Percentiles rank a stretch among this genome's conserved stretches.
Conservation (phyloP, 2,113 vertebrate genomes). For the Lagopus muta region DNA sequence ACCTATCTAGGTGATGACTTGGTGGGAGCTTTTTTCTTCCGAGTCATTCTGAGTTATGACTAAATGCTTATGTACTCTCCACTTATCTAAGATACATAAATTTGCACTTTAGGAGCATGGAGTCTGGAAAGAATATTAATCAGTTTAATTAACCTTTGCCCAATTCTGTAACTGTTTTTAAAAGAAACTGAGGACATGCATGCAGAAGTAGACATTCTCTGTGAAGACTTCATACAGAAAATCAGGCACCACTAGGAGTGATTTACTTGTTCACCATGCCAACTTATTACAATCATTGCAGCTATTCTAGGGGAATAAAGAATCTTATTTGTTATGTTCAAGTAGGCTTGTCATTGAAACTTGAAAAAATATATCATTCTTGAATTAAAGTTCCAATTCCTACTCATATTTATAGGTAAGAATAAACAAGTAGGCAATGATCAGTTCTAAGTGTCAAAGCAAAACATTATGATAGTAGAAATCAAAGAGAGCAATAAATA, state of each 20-base stretch:
- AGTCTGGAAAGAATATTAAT: not conserved
- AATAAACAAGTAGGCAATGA: not conserved
- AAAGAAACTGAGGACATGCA: not conserved
- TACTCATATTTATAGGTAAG: not conserved
- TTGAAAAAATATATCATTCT: not conserved
- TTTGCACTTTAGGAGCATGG: not conserved
- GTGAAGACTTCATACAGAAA: not conserved
- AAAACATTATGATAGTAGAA: not conserved
- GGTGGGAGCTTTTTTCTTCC: not conserved
- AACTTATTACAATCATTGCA: not conserved
- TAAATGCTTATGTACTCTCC: not conserved
- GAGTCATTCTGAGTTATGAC: not conserved
- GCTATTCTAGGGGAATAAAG: not conserved
- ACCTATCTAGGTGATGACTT: not conserved
- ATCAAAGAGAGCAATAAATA: not conserved
- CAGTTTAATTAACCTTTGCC: not conserved
- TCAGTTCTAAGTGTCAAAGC: not conserved
- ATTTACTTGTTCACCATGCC: not conserved
- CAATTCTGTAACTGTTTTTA: not conserved
- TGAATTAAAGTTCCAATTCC: not conserved
- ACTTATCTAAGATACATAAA: not conserved
- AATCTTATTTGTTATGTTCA: not conserved
- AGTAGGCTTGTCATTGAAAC: not conserved
- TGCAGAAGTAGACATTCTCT: not conserved
- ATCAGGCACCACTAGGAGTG: not conserved